Conservation (phyloP, 1,140 invertebrate genomes). For the Monomorium pharaonis region DNA sequence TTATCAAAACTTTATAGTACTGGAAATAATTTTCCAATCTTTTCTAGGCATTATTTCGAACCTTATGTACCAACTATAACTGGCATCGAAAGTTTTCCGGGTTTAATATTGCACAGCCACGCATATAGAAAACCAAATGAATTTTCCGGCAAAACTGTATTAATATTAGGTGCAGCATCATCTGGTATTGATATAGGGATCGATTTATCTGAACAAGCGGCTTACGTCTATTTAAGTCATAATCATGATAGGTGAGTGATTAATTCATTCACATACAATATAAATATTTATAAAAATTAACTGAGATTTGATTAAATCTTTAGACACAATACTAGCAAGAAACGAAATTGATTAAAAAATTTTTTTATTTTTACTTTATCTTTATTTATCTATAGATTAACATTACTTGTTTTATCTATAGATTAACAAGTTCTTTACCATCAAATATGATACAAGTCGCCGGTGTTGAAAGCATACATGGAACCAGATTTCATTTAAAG, state of each 20-base stretch:
- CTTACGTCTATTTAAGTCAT: slow-evolving; percentile 84
- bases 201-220: slow-evolving; percentile 85
- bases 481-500: slow-evolving; percentile 66
- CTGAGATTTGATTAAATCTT: background rate
- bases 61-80: slow-evolving; percentile 87
- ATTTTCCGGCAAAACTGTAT: slow-evolving; percentile 86
- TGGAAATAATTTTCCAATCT: background rate
- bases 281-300: background rate
- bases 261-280: background rate
- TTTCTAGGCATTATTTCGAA: slow-evolving; percentile 87
- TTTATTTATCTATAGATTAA: background rate
- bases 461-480: slow-evolving; percentile 73
- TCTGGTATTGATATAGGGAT: slow-evolving; percentile 90
- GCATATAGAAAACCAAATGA: slow-evolving; percentile 87
- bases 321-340: background rate
- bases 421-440: slow-evolving; percentile 68
- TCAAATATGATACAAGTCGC: slow-evolving; percentile 73
- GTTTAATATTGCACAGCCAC: slow-evolving; percentile 89
- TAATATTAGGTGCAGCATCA: slow-evolving; percentile 88
- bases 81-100: slow-evolving; percentile 87
- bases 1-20: background rate
- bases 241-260: slow-evolving; percentile 73
- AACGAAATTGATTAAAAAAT: background rate
- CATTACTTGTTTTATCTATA: slow-evolving; percentile 39
- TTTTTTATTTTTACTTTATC: background rate